phyloP scores from a whole-genome alignment of 1,140 invertebrate genomes.

The Caerostris darwini region DNA sequence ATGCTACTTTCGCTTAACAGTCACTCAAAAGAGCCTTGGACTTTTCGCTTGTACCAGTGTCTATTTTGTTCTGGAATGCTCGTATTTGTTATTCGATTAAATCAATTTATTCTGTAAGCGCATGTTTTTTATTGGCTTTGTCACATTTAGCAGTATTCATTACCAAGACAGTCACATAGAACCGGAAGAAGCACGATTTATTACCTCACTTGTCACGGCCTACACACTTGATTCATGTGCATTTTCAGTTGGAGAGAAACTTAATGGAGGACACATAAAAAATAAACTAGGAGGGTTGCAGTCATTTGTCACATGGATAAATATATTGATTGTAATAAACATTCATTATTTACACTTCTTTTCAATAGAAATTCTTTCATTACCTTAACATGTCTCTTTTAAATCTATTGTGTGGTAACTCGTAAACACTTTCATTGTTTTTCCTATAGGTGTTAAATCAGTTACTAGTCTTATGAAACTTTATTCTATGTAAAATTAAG shows the following conservation, averaged over 20 bases:
- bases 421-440: neutral
- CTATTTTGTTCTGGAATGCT: neutral
- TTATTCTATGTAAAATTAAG: neutral
- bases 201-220: neutral
- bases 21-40: neutral
- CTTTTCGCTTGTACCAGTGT: neutral
- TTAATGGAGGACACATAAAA: neutral
- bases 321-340: neutral
- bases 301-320: neutral
- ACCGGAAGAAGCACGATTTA: constrained; percentile 42
- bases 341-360: neutral
- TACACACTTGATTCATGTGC: constrained; percentile 7
- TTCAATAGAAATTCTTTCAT: neutral
- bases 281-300: neutral
- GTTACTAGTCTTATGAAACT: neutral
- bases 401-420: constrained; percentile 12
- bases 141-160: constrained; percentile 25
- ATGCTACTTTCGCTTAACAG: too few species aligned
- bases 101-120: constrained; percentile 23
- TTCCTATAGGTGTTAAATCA: neutral
- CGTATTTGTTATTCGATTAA: constrained; percentile 37
- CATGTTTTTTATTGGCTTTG: constrained; percentile 26
- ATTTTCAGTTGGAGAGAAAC: neutral
- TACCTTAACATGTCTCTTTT: neutral
- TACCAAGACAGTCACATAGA: constrained; percentile 29